A percentile compares a stretch with the other conserved stretches of the same genome.
Evolutionary conservation across 2,797 vertebrate genomes (phyloP).

Genomic region (Tadarida brasiliensis): DNA sequence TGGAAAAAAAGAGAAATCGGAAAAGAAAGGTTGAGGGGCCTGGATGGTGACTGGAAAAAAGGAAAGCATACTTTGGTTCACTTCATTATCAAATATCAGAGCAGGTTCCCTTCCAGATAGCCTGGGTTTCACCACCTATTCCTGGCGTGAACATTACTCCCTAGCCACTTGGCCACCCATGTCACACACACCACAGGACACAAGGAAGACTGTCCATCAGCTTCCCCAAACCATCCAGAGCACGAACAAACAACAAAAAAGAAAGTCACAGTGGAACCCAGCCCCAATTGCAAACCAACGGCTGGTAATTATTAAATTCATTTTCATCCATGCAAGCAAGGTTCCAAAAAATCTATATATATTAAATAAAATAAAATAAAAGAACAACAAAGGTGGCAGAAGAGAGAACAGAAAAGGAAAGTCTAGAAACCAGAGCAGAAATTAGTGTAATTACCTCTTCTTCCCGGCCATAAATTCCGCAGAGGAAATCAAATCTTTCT

Average conservation of each 20-base stretch:
- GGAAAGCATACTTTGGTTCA: neutral
- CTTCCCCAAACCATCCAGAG: neutral
- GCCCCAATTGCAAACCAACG: conserved; percentile 73
- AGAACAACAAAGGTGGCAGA: conserved; percentile 62
- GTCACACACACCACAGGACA: neutral
- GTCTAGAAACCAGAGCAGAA: conserved; percentile 79
- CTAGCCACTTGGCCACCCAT: neutral
- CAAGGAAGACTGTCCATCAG: neutral
- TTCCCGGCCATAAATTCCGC: conserved; percentile 73
- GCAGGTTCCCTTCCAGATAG: neutral
- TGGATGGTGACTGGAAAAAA: neutral
- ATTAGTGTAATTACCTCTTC: conserved; percentile 82
- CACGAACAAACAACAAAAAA: neutral
- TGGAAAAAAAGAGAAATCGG: neutral
- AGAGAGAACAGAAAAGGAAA: conserved; percentile 75
- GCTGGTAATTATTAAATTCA: conserved; percentile 56
- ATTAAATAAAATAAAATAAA: neutral
- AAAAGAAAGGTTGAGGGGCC: neutral
- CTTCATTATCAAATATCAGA: neutral
- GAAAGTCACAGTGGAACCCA: conserved; percentile 4
- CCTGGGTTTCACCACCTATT: neutral
- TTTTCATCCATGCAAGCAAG: conserved; percentile 59
- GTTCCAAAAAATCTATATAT: conserved; percentile 8
- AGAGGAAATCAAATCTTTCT: conserved; percentile 83
- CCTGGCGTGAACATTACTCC: neutral